Base-by-base conservation (phyloP, 2,113 vertebrate species). In the Ancistrus triradiatus region DNA sequence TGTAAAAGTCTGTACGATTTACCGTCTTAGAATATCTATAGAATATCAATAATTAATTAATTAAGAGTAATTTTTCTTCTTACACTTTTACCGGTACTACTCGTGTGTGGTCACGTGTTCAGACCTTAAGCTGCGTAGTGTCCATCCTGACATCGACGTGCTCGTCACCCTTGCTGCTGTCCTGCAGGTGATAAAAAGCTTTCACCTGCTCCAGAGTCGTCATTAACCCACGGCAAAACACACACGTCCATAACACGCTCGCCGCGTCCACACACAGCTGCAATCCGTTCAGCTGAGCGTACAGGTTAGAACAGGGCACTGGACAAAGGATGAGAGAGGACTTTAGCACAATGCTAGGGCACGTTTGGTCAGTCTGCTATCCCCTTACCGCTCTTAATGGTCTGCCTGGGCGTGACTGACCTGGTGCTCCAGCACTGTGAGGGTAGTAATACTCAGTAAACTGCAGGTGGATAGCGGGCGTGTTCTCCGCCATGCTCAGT, bases 371-470 rank as follows among this genome's bases (percentile, higher is more conserved):
- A 31, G n/a, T 31, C 3, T 31, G 27, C 3, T 31, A n/a, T n/a
- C n/a, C n/a, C n/a, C n/a, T n/a, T n/a, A n/a, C n/a, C n/a, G n/a
- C n/a, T n/a, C n/a, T n/a, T n/a, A n/a, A n/a, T n/a, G n/a, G n/a
- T n/a, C n/a, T n/a, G n/a, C n/a, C n/a, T n/a, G n/a, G n/a, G n/a
- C n/a, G n/a, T n/a, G n/a, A n/a, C n/a, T n/a, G 87, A 98, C 95
- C 94, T 82, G 90, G 86, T 76, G 93, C 86, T 66, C 80, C 80
- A 55, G 90, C 83, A 75, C 89, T 90, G 82, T 97, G 92, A 10
- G 94, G 91, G 68, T 95, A 92, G 85, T 98, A 99, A 82, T 98
- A 98, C 52, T 99, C 96, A 0, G 92, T 97, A 76, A 98, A 98
- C 72, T 98, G 93, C 59, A 98, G 83, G 53, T 99, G 91, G 78